Evolutionary conservation across 1,140 invertebrate species (phyloP), one percentile per base, ranked within the genome.

Genomic region (Coboldia fuscipes): DNA sequence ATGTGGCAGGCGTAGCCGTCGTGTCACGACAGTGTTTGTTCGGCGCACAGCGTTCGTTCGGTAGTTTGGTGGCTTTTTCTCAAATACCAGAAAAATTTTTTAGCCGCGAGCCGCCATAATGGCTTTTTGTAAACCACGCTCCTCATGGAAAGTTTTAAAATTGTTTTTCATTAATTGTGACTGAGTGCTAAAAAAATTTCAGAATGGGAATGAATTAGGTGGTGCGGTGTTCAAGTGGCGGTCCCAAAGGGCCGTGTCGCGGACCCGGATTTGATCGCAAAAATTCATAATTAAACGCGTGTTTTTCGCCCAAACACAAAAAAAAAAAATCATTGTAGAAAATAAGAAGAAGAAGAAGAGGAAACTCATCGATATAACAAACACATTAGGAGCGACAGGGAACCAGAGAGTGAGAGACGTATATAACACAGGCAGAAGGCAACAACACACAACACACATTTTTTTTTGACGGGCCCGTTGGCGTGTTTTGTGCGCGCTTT

Each of bases 101-200:
- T 27, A 14, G 24, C 24, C 29, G 17, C 10, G 14, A 65, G 65
- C 66, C 66, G 66, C 66, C 67, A 70, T 68, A 63, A 70, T 68
- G 66, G 63, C 65, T 67, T 66, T 66, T 60, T 64, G 63, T 63
- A 62, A 60, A 63, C 62, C 60, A 63, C 62, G 62, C 59, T 65
- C 59, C 62, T 66, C 61, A 65, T 65, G 60, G 56, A 65, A 66
- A 65, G 62, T 68, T 70, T 65, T 63, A 56, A 61, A 62, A 61
- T 59, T 63, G 65, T 68, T 67, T 70, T 67, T 66, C 63, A 57
- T 62, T 62, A 67, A 68, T 68, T 68, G 66, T 70, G 66, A 70
- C 65, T 68, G 66, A 68, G 66, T 68, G 66, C 50, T 62, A 62
- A 62, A 57, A 65, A 68, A 68, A 62, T 64, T 61, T 61, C 64